Base-by-base conservation (phyloP, 2,888 invertebrate species). In the Zhuqinia jingwanae region DNA sequence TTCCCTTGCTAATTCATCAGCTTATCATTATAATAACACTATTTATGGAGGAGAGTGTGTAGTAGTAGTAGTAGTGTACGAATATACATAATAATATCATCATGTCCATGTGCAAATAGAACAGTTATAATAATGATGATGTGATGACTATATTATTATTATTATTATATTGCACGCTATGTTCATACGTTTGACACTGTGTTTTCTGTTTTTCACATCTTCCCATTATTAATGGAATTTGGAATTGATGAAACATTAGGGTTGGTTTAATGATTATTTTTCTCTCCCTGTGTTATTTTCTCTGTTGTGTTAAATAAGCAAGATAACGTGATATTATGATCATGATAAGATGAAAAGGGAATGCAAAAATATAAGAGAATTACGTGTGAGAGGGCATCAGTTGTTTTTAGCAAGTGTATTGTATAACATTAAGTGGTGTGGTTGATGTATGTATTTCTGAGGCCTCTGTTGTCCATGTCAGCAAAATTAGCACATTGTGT, bases 381-480 rank as follows among this genome's bases (percentile, higher is more conserved):
- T 45, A 47, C 58, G n/a, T 60, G 65, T 65, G 56, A 27, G 47
- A 76, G 42, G 10, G 45, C 13, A 47, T 20, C 22, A 22, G 22
- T 6, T 13, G 36, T 36, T 36, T 36, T 36, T 36, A 36, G 36
- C 36, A 36, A 36, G 36, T 36, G 36, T 36, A 8, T 36, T 6
- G 36, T n/a, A n/a, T n/a, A n/a, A n/a, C n/a, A n/a, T n/a, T 36
- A 8, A 36, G 8, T 36, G 36, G 36, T 6, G 36, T 15, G 17
- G 2, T 11, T 0, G 50, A 73, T 10, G 42, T 8, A 30, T 50
- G 45, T 47, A 13, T 15, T 53, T 17, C 17, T 25, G 53, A 25
- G 27, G 27, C 42, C 70, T 45, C 45, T 70, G 68, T 45, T 70
- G 75, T 76, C 25, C 56, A 53, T 56, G 75, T 76, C 79, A 65